Conservation (phyloP, 2,888 invertebrate genomes). For the Corbicula japonica region DNA sequence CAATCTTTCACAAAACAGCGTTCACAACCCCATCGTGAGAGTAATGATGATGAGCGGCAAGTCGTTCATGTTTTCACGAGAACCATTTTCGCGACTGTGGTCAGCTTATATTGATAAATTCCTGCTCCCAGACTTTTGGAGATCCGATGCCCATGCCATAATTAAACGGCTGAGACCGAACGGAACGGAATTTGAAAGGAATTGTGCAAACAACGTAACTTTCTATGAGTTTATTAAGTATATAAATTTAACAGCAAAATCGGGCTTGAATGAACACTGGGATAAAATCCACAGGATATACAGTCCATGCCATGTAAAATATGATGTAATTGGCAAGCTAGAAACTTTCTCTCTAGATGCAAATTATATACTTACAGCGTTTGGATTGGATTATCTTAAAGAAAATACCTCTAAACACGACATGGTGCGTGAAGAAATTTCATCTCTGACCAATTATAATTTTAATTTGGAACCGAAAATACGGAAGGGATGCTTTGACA, state of each 20-base stretch:
- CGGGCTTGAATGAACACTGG: conserved; percentile 58
- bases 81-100: conserved; percentile 65
- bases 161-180: conserved; percentile 9
- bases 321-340: conserved; percentile 57
- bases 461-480: conserved; percentile 39
- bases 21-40: conserved; percentile 1
- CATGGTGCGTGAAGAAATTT: conserved; percentile 54
- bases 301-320: conserved; percentile 57
- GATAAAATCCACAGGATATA: conserved; percentile 52
- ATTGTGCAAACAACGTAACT: conserved; percentile 53
- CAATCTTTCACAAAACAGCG: not conserved
- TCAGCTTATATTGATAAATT: too few relatives aligned
- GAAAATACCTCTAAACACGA: not conserved
- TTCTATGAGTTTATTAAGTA: conserved; percentile 63
- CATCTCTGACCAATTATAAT: conserved; percentile 50
- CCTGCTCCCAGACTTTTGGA: conserved; percentile 66
- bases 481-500: conserved; percentile 37
- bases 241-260: conserved; percentile 1
- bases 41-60: conserved; percentile 27
- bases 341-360: conserved; percentile 58
- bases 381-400: conserved; percentile 31
- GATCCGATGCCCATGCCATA: conserved; percentile 16
- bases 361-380: conserved; percentile 34
- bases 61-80: conserved; percentile 61
- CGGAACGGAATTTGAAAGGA: not conserved